Evolutionary conservation across 2,888 invertebrate genomes (phyloP), one percentile per base, ranked within the genome.

Genomic region (Ornithoptera priamus): DNA sequence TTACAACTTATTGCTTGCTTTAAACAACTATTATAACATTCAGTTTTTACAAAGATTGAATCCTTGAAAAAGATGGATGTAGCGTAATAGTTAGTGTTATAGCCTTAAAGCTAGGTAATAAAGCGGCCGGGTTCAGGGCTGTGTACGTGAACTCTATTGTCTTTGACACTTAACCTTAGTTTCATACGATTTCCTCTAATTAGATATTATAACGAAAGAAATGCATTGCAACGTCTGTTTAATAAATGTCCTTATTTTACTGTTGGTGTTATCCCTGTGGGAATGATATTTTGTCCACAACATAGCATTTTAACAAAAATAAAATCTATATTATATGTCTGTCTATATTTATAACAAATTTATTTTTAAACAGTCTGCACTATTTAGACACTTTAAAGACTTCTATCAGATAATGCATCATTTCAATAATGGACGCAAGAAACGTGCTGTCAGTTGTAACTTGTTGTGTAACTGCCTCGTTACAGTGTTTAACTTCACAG

Each of bases 91-190:
- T 10, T 18, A 15, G 50, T 50, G 57, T n/a, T 20, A 6, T 20
- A n/a, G 57, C 22, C 15, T 68, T 46, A 63, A 50, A 68, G 20
- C 62, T 68, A 58, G 50, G 62, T 20, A 46, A 68, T 58, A 63
- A n/a, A 59, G 68, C 58, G 62, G 57, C n/a, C 68, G 62, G 46
- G 46, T 63, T 63, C 62, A 63, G 68, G 50, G 58, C 30, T 58
- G 50, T 59, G 53, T 46, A 63, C 68, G 63, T 68, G 68, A 68
- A 62, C 46, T 57, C n/a, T 50, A 20, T 58, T 24, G 58, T 39
- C 42, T 57, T 24, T 39, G 46, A 50, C 58, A 63, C 42, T 56
- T 62, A 30, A 30, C 30, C 30, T 68, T 62, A n/a, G 57, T 24
- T 58, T 58, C 57, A 5, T 58, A 58, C 22, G 20, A 22, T 36